A percentile compares a stretch with the other conserved stretches of the same genome.
These are phyloP conservation scores for Venturia canescens DNA, from an alignment of 1,140 invertebrate genomes.

Conservation along the genomic window DNA sequence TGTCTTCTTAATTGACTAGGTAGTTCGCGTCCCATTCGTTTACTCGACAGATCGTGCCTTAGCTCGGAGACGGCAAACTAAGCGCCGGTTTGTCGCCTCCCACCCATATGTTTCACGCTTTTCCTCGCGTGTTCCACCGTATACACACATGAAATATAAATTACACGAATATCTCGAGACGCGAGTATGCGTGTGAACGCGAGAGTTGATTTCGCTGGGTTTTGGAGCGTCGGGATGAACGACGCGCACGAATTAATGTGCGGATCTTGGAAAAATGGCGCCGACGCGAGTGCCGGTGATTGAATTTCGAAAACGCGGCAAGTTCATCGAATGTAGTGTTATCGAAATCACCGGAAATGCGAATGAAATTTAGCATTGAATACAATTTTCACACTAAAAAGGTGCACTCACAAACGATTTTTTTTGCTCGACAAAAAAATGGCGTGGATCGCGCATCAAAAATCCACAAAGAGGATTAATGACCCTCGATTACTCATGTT, in stretches of 20 bases:
- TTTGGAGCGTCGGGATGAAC: background rate
- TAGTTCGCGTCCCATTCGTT: conserved; percentile 53
- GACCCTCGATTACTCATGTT: conserved; percentile 29
- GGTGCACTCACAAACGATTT: too few relatives aligned
- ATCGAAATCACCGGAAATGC: too few relatives aligned
- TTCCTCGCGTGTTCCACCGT: background rate
- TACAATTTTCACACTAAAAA: too few relatives aligned
- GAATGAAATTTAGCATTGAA: too few relatives aligned
- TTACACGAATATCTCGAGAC: background rate
- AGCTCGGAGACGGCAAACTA: conserved; percentile 50
- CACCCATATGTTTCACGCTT: conserved; percentile 8
- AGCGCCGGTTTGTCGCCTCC: conserved; percentile 35
- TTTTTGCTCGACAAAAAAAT: background rate
- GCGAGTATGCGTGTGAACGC: background rate
- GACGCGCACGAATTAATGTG: too few relatives aligned
- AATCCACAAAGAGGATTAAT: conserved; percentile 24
- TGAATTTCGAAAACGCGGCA: too few relatives aligned
- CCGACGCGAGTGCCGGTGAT: too few relatives aligned
- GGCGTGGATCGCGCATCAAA: background rate
- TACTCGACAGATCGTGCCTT: conserved; percentile 54
- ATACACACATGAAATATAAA: background rate
- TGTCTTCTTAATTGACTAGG: conserved; percentile 68
- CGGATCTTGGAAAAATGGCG: background rate
- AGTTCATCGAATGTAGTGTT: too few relatives aligned
- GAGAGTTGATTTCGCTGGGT: background rate